A percentile compares a stretch with the other conserved stretches of the same genome.
Evolutionary conservation across 2,888 invertebrate species (phyloP).

Genomic region (Harpalus rubripes): DNA sequence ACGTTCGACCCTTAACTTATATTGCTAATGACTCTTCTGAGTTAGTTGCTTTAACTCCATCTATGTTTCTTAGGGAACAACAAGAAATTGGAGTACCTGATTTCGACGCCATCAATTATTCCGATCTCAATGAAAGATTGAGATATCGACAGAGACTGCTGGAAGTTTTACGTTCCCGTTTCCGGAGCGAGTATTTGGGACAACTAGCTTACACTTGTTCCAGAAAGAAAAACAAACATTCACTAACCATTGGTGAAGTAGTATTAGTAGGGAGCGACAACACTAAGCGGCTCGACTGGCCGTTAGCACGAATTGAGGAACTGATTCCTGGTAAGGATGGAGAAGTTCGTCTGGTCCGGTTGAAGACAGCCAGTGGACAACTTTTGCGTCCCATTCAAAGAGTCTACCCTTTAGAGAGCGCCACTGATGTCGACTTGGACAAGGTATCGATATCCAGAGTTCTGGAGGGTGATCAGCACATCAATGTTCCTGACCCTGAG

Average conservation of each 20-base stretch:
- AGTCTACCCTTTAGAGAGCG: too few species aligned
- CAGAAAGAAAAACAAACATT: not conserved
- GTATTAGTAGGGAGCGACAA: conserved; percentile 1
- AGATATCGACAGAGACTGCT: conserved; percentile 4
- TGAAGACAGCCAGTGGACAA: conserved; percentile 10
- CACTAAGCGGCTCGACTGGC: conserved; percentile 1
- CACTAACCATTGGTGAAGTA: conserved; percentile 15
- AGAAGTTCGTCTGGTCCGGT: conserved; percentile 8
- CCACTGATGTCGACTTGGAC: too few species aligned
- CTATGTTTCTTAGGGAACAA: not conserved
- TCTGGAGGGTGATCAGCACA: too few species aligned
- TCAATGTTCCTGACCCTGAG: too few species aligned
- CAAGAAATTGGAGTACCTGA: not conserved
- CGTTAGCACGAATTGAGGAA: not conserved
- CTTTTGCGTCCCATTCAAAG: too few species aligned
- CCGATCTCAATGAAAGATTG: conserved; percentile 13
- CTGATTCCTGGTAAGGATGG: conserved; percentile 19
- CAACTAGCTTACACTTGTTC: not conserved
- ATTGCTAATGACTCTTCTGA: not conserved
- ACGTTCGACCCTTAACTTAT: too few species aligned
- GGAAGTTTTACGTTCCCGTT: not conserved
- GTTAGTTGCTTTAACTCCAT: not conserved
- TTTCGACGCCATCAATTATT: too few species aligned
- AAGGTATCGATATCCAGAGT: too few species aligned
- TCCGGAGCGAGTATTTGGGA: not conserved